Base-by-base conservation (phyloP, 1,140 invertebrate genomes). In the Zaprionus capensis region DNA sequence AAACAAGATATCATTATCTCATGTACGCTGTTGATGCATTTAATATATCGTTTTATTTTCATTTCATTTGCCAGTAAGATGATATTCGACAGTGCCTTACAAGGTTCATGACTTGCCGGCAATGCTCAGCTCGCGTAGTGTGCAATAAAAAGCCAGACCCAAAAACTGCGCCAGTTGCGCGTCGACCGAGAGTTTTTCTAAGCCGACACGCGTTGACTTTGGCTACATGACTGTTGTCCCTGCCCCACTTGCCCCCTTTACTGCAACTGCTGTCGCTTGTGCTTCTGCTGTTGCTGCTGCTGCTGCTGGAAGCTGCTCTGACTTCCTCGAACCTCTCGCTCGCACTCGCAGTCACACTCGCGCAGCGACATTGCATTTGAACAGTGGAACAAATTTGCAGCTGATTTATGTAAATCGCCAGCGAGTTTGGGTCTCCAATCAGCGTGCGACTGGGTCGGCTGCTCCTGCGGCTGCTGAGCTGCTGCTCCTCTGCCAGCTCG, bases 321-420 rank as follows among this genome's bases (percentile, higher is more conserved):
- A 88, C 84, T 87, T 87, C 84, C 84, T 87, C 84, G 84, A 57
- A 87, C 53, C 84, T 87, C 85, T 87, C 84, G 81, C 81, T 87
- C 81, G 66, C 84, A 74, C 84, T 64, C n/a, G 44, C 55, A 24
- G 34, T 11, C n/a, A 20, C 63, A 51, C 24, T 63, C 66, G n/a
- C 14, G 38, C 34, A 61, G 82, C 72, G 75, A 88, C 80, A 81
- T 70, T 80, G 85, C 85, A 88, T 90, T 87, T 87, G 84, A 88
- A 87, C 84, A 87, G 84, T 87, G 84, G 84, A 87, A 87, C 84
- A 87, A 87, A 87, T 87, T 87, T 87, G 84, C 84, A 88, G 85
- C 84, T 87, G 84, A 87, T 88, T 88, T 88, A 87, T 87, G 84
- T 88, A 87, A 87, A 87, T 87, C 84, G 84, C 71, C 77, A 80